phyloP scores from a whole-genome alignment of 2,888 invertebrate species.

The Arrhopalites spinosus region DNA sequence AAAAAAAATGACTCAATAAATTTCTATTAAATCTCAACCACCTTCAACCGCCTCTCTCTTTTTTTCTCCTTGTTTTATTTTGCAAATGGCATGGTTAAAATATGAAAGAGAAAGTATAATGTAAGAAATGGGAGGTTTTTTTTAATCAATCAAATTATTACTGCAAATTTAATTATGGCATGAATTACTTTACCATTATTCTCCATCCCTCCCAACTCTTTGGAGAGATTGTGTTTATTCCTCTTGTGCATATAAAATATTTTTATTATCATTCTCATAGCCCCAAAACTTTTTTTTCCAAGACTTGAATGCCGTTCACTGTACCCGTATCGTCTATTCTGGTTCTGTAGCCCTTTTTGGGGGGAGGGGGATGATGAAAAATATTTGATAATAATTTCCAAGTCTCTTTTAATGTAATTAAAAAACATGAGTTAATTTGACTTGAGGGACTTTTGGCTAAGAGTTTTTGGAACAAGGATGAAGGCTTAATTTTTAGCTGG shows the following conservation, averaged over 20 bases:
- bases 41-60: background rate
- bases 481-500: conserved; percentile 33
- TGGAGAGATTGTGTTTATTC: background rate
- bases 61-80: background rate
- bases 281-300: background rate
- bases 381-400: too few relatives aligned
- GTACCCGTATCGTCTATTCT: too few relatives aligned
- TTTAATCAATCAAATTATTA: conserved; percentile 3
- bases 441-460: conserved; percentile 16
- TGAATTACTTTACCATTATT: background rate
- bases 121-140: too few relatives aligned
- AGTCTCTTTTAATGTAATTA: conserved; percentile 35
- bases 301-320: too few relatives aligned
- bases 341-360: too few relatives aligned
- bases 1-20: background rate
- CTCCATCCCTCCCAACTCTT: background rate
- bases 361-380: too few relatives aligned
- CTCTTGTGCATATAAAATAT: background rate
- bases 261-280: too few relatives aligned
- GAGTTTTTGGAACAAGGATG: background rate
- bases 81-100: too few relatives aligned
- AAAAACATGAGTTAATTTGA: conserved; percentile 30
- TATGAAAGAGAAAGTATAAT: too few relatives aligned
- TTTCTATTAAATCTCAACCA: background rate
- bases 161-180: background rate